Evolutionary conservation across 2,113 vertebrate species (phyloP).

Genomic region (Oreochromis aureus): DNA sequence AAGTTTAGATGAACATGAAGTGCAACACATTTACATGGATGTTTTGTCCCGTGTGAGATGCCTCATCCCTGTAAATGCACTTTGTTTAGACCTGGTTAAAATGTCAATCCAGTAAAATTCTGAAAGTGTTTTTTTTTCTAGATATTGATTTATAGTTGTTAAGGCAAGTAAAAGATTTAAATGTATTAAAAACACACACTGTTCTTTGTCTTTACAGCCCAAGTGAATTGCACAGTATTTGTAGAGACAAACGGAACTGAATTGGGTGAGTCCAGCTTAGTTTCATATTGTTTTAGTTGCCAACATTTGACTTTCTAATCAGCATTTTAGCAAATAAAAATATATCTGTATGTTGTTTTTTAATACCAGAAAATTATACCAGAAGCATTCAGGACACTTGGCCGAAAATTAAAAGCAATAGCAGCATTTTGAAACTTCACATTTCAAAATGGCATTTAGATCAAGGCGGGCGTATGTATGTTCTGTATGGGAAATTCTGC

Average conservation of each 20-base stretch:
- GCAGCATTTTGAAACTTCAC: fast-evolving
- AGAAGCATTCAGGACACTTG: fast-evolving
- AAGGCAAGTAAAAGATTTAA: background rate
- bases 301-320: background rate
- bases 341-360: background rate
- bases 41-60: background rate
- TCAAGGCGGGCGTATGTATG: fast-evolving
- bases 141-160: background rate
- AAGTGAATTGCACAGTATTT: background rate
- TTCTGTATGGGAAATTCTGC: background rate
- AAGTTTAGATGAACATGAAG: background rate
- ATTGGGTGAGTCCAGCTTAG: background rate
- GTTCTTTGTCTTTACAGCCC: fast-evolving
- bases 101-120: background rate
- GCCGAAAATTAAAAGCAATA: fast-evolving
- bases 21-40: background rate
- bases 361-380: fast-evolving
- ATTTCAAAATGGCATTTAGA: fast-evolving
- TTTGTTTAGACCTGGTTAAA: background rate
- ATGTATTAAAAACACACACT: background rate
- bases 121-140: background rate
- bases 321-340: background rate
- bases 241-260: fast-evolving
- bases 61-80: background rate
- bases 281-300: background rate